A percentile compares a stretch with the other conserved stretches of the same genome.
phyloP scores from a whole-genome alignment of 2,888 invertebrate genomes.

The Cryptocephalus primarius region DNA sequence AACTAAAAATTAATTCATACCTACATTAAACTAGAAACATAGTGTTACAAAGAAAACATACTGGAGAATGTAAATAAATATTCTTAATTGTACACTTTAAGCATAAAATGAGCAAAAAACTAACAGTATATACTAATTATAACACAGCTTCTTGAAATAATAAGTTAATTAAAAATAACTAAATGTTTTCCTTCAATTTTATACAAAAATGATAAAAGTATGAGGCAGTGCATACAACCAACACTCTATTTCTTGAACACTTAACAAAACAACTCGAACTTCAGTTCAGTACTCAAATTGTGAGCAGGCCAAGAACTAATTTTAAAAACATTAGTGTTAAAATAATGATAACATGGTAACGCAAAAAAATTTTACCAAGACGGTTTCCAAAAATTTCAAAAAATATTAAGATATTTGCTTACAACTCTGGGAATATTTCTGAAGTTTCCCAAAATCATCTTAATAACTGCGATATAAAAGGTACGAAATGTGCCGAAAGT shows the following conservation, averaged over 20 bases:
- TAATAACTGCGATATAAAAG: too few relatives aligned
- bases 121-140: conserved; percentile 20
- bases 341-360: too few relatives aligned
- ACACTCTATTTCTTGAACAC: conserved; percentile 1
- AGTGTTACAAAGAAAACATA: conserved; percentile 21
- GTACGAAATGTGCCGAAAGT: too few relatives aligned
- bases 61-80: conserved; percentile 27
- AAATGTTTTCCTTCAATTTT: not conserved
- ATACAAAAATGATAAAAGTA: conserved; percentile 3
- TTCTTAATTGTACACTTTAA: conserved; percentile 21
- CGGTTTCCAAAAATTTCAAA: too few relatives aligned
- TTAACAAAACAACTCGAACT: too few relatives aligned
- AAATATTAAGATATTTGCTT: too few relatives aligned
- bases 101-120: conserved; percentile 26
- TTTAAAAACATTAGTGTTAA: too few relatives aligned
- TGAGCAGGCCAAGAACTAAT: too few relatives aligned
- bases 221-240: conserved; percentile 11
- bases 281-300: too few relatives aligned
- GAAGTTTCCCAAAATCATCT: too few relatives aligned
- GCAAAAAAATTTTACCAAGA: too few relatives aligned
- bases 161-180: conserved; percentile 4
- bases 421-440: too few relatives aligned
- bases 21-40: conserved; percentile 14
- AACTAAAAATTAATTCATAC: conserved; percentile 26
- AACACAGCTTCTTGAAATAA: conserved; percentile 26